Evolutionary conservation across 1,140 invertebrate genomes (phyloP).

Genomic region (Drosophila watanabei): DNA sequence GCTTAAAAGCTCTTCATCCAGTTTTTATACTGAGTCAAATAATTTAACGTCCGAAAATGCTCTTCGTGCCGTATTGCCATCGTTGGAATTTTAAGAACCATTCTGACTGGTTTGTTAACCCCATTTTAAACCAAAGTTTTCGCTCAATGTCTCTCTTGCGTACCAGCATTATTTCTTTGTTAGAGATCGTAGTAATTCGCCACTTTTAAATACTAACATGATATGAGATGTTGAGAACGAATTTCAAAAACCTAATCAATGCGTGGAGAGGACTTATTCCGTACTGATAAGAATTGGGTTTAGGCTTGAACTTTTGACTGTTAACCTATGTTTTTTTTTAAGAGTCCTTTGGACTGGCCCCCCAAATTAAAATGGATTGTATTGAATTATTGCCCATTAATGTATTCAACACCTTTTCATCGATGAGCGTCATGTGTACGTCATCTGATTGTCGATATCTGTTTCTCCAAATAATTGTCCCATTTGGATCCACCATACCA

Average conservation of each 20-base stretch:
- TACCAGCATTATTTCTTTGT: constrained; percentile 25
- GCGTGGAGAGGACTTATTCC: constrained; percentile 6
- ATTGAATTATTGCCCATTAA: constrained; percentile 3
- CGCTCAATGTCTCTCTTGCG: constrained; percentile 28
- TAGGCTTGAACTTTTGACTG: neutral
- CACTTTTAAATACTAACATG: constrained; percentile 27
- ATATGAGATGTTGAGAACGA: constrained; percentile 38
- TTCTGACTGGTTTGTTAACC: constrained; percentile 29
- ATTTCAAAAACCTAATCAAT: constrained; percentile 44
- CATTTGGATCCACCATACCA: neutral
- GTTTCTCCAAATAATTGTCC: neutral
- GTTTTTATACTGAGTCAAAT: constrained; percentile 11
- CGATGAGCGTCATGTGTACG: neutral
- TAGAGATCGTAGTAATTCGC: constrained; percentile 16
- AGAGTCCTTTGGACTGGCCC: constrained; percentile 7
- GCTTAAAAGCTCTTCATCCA: constrained; percentile 7
- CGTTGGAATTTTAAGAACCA: constrained; percentile 28
- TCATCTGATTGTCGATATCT: neutral
- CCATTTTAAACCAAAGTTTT: constrained; percentile 23
- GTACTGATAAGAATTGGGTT: neutral
- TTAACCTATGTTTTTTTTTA: neutral
- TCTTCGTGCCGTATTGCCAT: constrained; percentile 25
- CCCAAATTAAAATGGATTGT: constrained; percentile 5
- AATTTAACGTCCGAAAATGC: constrained; percentile 7
- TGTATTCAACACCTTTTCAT: neutral